These are phyloP conservation scores for Tachypleus tridentatus DNA, from an alignment of 1,140 invertebrate species.

Conservation along the genomic window DNA sequence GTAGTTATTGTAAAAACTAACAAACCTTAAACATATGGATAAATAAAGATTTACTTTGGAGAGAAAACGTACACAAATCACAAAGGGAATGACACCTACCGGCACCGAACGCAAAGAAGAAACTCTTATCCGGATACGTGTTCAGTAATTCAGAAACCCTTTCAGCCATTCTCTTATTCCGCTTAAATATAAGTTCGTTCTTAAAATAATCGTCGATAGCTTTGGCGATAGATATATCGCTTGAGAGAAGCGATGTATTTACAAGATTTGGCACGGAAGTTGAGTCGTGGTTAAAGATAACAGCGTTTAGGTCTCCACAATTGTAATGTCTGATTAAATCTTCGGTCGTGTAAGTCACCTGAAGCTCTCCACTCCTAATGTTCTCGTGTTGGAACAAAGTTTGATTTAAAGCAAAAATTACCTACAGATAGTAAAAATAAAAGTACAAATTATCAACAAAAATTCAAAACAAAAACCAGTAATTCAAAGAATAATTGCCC, in stretches of 20 bases:
- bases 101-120: slow-evolving; percentile 47
- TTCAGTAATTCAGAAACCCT: slow-evolving; percentile 36
- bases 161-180: slow-evolving; percentile 41
- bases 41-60: too few relatives aligned
- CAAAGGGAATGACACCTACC: too few relatives aligned
- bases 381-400: slow-evolving; percentile 41
- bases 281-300: slow-evolving; percentile 41
- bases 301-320: slow-evolving; percentile 42
- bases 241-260: slow-evolving; percentile 22
- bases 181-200: slow-evolving; percentile 40
- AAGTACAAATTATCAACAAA: neutral
- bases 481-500: too few relatives aligned
- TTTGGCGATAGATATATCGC: slow-evolving; percentile 31
- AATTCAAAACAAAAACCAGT: slow-evolving; percentile 8
- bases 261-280: slow-evolving; percentile 30
- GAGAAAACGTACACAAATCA: too few relatives aligned
- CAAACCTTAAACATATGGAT: too few relatives aligned
- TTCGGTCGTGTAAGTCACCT: slow-evolving; percentile 34
- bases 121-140: slow-evolving; percentile 38
- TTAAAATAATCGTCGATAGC: slow-evolving; percentile 43
- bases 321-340: slow-evolving; percentile 45
- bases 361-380: slow-evolving; percentile 28
- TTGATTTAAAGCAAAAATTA: slow-evolving; percentile 44
- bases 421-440: slow-evolving; percentile 32
- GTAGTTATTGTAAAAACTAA: too few relatives aligned